Base-by-base conservation (phyloP, 2,113 vertebrate genomes). In the Serilophus lunatus region DNA sequence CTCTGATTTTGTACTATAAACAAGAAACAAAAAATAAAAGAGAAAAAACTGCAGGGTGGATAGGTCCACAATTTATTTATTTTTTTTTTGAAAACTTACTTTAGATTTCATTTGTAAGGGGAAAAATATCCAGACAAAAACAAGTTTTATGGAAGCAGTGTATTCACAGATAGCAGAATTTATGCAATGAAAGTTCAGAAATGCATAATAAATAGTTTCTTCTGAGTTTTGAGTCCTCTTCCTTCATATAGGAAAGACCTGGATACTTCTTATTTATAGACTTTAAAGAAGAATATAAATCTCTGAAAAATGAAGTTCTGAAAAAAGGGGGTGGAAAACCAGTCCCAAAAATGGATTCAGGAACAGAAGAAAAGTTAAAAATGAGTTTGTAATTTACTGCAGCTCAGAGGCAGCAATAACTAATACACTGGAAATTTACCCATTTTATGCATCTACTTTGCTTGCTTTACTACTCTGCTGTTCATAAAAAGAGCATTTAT, bases 371-470 rank as follows among this genome's bases (percentile, higher is more conserved):
- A 92, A 96, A 86, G 42, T 94, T 95, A 93, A 95, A 97, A 97
- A 97, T 91, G 92, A 97, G 86, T 97, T 93, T 95, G 64, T 97
- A 97, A 98, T 98, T 98, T 98, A 98, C 75, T 94, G 90, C 79
- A 89, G 49, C 96, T 97, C 94, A 70, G 92, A 97, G 96, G 91
- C 86, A 97, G 95, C 91, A 96, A 95, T 98, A 98, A 98, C 97
- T 97, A 98, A 98, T 97, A 97, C 86, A 88, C 68, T 97, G 95
- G 96, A 98, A 98, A 97, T 97, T 96, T 97, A 97, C 95, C 96
- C 93, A 96, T 97, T 98, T 98, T 97, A 97, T 98, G 95, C 97
- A 97, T 98, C 97, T 97, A 97, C 97, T 98, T 98, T 97, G 91
- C 86, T 97, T 97, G 96, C 90, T 98, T 98, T 98, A 97, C 93